These are phyloP conservation scores for Antennarius striatus DNA, from an alignment of 2,113 vertebrate genomes.

Conservation along the genomic window DNA sequence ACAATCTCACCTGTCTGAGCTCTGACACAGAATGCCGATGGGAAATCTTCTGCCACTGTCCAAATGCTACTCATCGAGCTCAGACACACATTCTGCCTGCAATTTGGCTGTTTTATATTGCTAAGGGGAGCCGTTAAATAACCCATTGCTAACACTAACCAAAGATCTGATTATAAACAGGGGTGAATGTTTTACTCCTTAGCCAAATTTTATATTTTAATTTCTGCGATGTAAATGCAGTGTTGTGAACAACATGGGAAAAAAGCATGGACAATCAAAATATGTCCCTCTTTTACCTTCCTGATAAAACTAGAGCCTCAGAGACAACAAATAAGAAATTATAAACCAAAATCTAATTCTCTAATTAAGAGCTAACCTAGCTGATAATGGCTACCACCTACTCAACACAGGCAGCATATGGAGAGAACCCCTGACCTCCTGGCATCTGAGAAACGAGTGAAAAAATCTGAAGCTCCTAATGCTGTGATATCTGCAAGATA, in stretches of 20 bases:
- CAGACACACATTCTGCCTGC: slow-evolving; percentile 14
- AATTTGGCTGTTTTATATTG: slow-evolving; percentile 7
- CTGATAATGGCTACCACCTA: slow-evolving; percentile 14
- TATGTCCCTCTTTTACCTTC: too few relatives aligned
- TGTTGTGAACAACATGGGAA: not conserved
- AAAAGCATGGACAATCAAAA: not conserved
- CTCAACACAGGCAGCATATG: slow-evolving; percentile 2
- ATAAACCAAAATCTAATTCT: not conserved
- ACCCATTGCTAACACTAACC: not conserved
- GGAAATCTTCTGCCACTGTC: slow-evolving; percentile 8
- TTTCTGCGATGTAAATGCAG: not conserved
- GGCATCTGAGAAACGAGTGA: slow-evolving; percentile 23
- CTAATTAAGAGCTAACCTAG: not conserved
- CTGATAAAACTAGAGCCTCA: too few relatives aligned
- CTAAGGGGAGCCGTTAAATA: slow-evolving; percentile 12
- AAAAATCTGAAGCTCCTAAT: slow-evolving; percentile 25
- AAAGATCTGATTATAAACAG: not conserved
- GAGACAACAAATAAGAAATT: too few relatives aligned
- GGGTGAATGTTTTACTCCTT: not conserved
- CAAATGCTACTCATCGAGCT: slow-evolving; percentile 9
- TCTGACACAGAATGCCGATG: not conserved
- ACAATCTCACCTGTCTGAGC: too few relatives aligned
- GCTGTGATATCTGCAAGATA: slow-evolving; percentile 44
- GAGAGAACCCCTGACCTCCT: slow-evolving; percentile 11
- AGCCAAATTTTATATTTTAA: not conserved